A percentile compares a stretch with the other conserved stretches of the same genome.
These are phyloP conservation scores for Stichodactyla helianthus DNA, from an alignment of 64 coral and sea anemone species.

Conservation along the genomic window DNA sequence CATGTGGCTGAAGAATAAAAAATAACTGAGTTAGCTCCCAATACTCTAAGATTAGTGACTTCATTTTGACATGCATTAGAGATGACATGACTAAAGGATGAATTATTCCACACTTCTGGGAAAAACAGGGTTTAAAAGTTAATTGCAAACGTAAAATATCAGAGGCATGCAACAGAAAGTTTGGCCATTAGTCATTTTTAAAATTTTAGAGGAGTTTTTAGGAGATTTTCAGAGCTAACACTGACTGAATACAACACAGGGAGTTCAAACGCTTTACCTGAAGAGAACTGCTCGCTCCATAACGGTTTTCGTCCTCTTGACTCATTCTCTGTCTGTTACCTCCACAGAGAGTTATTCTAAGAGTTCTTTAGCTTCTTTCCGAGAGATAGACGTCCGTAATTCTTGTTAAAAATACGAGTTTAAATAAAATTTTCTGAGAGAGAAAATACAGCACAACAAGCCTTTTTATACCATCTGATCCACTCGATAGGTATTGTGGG, in stretches of 20 bases:
- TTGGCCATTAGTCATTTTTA: neutral
- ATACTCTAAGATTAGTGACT: neutral
- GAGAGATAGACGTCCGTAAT: neutral
- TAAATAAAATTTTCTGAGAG: neutral
- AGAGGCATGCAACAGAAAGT: neutral
- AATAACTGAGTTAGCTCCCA: neutral
- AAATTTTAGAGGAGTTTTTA: neutral
- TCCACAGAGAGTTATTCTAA: neutral
- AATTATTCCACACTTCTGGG: neutral
- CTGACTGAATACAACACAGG: neutral
- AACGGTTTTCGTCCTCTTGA: conserved; percentile 16
- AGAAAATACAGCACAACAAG: neutral
- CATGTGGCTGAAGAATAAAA: conserved; percentile 30
- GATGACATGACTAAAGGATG: neutral
- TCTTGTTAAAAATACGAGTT: neutral
- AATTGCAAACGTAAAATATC: too few species aligned
- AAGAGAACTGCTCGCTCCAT: conserved; percentile 7
- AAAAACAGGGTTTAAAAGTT: too few species aligned
- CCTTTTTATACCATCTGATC: neutral
- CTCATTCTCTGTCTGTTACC: neutral
- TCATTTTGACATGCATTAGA: neutral
- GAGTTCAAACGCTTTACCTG: neutral
- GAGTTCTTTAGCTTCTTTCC: neutral
- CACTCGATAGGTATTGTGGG: neutral
- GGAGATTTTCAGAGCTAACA: neutral